Percentiles rank a stretch among this genome's conserved stretches.
phyloP scores from a whole-genome alignment of 1,140 invertebrate genomes.

The Euura saliciscinereae region DNA sequence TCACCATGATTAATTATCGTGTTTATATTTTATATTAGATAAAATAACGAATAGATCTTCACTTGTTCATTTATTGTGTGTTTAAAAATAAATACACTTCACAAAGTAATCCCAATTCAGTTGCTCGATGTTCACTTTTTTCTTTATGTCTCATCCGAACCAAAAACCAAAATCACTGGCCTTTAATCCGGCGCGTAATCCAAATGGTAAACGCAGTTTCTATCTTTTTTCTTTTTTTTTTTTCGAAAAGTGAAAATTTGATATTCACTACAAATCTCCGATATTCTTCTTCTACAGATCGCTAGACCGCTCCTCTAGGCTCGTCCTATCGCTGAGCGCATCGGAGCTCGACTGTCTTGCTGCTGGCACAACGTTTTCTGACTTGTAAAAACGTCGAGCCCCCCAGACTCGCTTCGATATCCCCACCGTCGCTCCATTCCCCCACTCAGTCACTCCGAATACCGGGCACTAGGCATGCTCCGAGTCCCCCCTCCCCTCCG shows the following conservation, averaged over 20 bases:
- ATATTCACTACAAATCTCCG: background rate
- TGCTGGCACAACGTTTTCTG: slow-evolving; percentile 45
- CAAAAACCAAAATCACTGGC: too few relatives aligned
- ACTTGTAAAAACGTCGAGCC: slow-evolving; percentile 30
- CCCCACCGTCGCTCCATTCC: background rate
- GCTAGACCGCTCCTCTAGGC: slow-evolving; percentile 3
- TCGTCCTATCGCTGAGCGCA: slow-evolving; percentile 46
- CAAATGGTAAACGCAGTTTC: background rate
- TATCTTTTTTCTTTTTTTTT: background rate
- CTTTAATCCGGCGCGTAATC: background rate
- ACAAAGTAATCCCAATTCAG: too few relatives aligned
- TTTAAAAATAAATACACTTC: too few relatives aligned
- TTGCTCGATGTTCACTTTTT: background rate
- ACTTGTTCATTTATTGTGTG: background rate
- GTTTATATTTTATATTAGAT: slow-evolving; percentile 12
- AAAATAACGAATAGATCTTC: background rate
- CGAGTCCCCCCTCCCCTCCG: background rate
- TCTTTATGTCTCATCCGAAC: background rate
- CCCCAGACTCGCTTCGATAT: slow-evolving; percentile 10
- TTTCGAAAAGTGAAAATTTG: background rate
- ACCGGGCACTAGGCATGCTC: too few relatives aligned
- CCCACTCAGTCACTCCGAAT: background rate
- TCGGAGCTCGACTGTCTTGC: slow-evolving; percentile 51
- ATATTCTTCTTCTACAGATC: background rate
- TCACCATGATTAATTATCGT: slow-evolving; percentile 46